These are phyloP conservation scores for Tapera naevia DNA, from an alignment of 2,797 vertebrate genomes.

Conservation along the genomic window DNA sequence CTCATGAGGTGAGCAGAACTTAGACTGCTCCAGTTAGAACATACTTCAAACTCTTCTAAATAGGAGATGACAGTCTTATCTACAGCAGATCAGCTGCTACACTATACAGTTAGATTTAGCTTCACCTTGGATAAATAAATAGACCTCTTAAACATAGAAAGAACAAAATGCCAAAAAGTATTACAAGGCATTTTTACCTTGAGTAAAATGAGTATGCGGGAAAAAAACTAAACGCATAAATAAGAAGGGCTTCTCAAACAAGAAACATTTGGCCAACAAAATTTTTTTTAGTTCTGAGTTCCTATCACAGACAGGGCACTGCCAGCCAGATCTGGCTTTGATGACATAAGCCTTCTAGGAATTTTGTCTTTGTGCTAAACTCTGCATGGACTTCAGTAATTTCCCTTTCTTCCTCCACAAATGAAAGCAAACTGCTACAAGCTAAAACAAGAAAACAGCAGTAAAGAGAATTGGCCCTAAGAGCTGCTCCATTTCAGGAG, in stretches of 20 bases:
- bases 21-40: neutral
- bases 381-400: fast-evolving
- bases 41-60: neutral
- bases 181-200: neutral
- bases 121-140: neutral
- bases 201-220: fast-evolving
- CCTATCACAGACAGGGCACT: neutral
- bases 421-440: neutral
- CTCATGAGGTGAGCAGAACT: neutral
- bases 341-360: neutral
- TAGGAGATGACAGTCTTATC: neutral
- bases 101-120: neutral
- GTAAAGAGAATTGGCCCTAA: neutral
- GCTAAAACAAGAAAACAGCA: neutral
- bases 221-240: neutral
- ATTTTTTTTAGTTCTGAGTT: neutral
- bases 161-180: neutral
- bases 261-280: neutral
- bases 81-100: neutral
- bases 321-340: neutral
- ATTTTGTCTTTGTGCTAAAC: neutral
- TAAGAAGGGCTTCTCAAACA: neutral
- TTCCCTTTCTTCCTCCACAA: neutral
- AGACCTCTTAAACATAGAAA: neutral
- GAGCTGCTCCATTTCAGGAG: neutral